These are phyloP conservation scores for Thinocorus orbignyianus DNA, from an alignment of 2,113 vertebrate genomes.

Conservation along the genomic window DNA sequence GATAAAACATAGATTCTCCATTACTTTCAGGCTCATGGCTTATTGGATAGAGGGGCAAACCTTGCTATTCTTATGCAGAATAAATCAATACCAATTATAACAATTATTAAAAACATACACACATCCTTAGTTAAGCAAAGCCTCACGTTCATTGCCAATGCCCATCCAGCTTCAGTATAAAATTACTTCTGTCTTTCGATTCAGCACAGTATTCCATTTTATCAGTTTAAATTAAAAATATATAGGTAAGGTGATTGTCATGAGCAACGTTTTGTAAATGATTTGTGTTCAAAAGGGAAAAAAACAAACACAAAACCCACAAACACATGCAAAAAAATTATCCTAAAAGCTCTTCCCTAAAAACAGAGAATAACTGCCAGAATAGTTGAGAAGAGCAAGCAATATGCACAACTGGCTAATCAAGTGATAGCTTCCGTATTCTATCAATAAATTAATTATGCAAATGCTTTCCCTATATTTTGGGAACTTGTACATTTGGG, in stretches of 20 bases:
- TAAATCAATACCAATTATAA: neutral
- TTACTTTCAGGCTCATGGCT: neutral
- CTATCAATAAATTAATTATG: neutral
- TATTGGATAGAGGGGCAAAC: neutral
- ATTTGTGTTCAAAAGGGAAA: neutral
- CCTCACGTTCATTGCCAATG: neutral
- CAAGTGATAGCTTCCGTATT: neutral
- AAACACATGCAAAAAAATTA: neutral
- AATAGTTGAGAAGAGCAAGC: neutral
- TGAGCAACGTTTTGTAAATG: neutral
- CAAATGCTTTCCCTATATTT: neutral
- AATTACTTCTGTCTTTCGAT: neutral
- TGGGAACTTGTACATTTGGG: neutral
- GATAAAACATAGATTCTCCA: neutral
- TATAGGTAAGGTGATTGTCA: neutral
- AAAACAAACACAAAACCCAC: neutral
- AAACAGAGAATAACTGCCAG: neutral
- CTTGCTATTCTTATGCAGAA: neutral
- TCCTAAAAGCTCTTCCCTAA: neutral
- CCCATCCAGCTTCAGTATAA: neutral
- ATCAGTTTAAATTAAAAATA: neutral
- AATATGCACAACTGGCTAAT: neutral
- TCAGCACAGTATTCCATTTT: neutral
- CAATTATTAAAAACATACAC: neutral
- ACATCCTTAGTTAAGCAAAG: neutral